Conservation (phyloP, 1,140 invertebrate genomes). For the Manduca sexta region DNA sequence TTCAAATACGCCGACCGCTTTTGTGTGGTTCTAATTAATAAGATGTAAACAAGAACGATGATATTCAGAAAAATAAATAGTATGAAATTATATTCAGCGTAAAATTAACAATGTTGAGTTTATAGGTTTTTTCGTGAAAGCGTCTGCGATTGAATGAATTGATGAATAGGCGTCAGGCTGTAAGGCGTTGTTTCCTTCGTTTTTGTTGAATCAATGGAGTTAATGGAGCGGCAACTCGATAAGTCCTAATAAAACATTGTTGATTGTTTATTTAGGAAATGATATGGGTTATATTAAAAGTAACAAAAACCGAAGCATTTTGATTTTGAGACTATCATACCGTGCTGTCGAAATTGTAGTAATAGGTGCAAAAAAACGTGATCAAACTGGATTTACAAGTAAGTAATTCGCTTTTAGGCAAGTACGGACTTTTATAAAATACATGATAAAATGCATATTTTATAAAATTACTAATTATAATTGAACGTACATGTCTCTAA, state of each 20-base stretch:
- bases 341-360: neutral
- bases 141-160: slow-evolving; percentile 28
- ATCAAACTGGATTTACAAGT: no score
- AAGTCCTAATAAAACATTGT: neutral
- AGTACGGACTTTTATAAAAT: no score
- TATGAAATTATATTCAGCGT: slow-evolving; percentile 45
- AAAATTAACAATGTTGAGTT: slow-evolving; percentile 58
- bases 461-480: no score
- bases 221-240: slow-evolving; percentile 3
- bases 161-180: slow-evolving; percentile 28
- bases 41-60: slow-evolving; percentile 67
- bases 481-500: no score
- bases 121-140: slow-evolving; percentile 43
- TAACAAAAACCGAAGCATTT: no score
- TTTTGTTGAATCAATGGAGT: slow-evolving; percentile 28
- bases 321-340: no score
- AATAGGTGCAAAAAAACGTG: neutral
- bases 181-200: slow-evolving; percentile 48
- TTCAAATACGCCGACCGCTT: slow-evolving; percentile 25
- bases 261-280: neutral
- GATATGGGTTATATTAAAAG: neutral
- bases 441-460: no score
- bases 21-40: slow-evolving; percentile 65
- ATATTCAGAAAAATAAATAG: slow-evolving; percentile 67
- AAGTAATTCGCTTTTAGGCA: no score